Conservation (phyloP, 1,140 invertebrate genomes). For the Batillaria attramentaria region DNA sequence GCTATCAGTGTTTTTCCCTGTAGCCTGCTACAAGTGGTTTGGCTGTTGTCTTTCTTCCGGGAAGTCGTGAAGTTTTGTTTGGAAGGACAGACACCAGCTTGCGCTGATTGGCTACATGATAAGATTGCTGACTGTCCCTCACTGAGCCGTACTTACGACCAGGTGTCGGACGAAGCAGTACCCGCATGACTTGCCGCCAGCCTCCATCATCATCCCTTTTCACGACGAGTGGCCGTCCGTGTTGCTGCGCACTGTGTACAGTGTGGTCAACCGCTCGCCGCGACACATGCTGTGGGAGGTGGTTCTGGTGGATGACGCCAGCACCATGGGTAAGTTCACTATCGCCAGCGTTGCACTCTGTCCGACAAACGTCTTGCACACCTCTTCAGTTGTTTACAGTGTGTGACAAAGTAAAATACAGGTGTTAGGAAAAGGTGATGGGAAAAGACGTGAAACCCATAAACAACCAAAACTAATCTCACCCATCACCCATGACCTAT, state of each 20-base stretch:
- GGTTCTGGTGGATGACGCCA: constrained; percentile 89
- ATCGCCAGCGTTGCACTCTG: too few relatives aligned
- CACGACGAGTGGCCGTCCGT: constrained; percentile 96
- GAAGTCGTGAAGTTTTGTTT: too few relatives aligned
- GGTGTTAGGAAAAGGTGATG: too few relatives aligned
- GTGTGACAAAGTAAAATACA: too few relatives aligned
- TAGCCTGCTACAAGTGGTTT: background rate
- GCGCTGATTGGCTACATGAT: too few relatives aligned
- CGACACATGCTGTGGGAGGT: constrained; percentile 87
- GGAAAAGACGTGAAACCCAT: too few relatives aligned
- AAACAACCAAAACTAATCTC: too few relatives aligned
- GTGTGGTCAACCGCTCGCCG: constrained; percentile 89
- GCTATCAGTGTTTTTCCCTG: too few relatives aligned
- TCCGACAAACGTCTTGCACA: background rate
- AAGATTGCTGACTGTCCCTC: too few relatives aligned
- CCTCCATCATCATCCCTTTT: constrained; percentile 94
- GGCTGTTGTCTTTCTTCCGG: background rate
- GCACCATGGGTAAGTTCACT: constrained; percentile 81
- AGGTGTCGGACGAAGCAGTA: constrained; percentile 46
- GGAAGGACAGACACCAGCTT: too few relatives aligned
- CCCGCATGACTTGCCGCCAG: constrained; percentile 78
- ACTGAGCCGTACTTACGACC: background rate
- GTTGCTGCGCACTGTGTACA: constrained; percentile 89
- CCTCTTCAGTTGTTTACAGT: too few relatives aligned
- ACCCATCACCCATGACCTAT: too few relatives aligned